Conservation (phyloP, 2,113 vertebrate genomes). For the Nothoprocta pentlandii region DNA sequence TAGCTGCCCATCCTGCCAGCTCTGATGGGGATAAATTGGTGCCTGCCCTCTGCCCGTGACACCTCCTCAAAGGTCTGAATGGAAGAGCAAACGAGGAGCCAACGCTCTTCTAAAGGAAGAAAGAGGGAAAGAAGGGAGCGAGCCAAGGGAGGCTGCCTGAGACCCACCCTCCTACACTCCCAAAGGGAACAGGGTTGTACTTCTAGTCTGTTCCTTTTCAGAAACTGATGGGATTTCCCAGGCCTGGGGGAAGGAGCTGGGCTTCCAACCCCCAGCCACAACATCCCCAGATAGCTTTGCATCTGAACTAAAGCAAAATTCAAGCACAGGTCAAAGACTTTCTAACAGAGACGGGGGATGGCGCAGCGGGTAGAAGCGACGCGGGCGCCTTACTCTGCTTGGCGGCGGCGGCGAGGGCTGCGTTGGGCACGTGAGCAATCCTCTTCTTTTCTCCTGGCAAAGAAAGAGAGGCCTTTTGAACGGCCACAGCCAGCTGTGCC, state of each 20-base stretch:
- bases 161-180: neutral
- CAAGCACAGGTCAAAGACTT: neutral
- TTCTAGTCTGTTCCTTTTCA: rapidly evolving
- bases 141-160: neutral
- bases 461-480: conserved; percentile 61
- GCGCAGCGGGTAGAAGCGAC: rapidly evolving
- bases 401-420: conserved; percentile 36
- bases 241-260: neutral
- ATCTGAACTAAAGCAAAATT: neutral
- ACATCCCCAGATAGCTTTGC: neutral
- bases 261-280: neutral
- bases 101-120: neutral
- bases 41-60: conserved; percentile 16
- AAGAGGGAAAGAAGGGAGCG: neutral
- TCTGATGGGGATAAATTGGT: conserved; percentile 1
- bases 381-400: conserved; percentile 71
- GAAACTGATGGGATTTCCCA: neutral
- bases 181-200: rapidly evolving
- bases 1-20: neutral
- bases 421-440: conserved; percentile 88
- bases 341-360: neutral
- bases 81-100: neutral
- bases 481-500: conserved; percentile 74
- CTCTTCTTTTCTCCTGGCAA: conserved; percentile 87
- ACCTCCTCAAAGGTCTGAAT: neutral